Percentiles rank a stretch among this genome's conserved stretches.
phyloP scores from a whole-genome alignment of 2,888 invertebrate genomes.

The Phragmatobia fuliginosa region DNA sequence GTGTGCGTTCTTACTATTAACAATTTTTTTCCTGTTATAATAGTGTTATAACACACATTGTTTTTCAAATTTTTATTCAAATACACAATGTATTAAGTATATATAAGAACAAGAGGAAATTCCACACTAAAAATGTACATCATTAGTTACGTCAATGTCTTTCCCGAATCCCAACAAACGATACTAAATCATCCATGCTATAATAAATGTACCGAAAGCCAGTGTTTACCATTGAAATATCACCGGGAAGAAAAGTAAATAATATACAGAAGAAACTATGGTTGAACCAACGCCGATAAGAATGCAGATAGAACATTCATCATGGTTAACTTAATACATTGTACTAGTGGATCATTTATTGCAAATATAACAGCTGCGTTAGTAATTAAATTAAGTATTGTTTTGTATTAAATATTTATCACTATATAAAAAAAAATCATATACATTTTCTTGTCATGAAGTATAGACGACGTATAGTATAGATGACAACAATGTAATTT shows the following conservation, averaged over 20 bases:
- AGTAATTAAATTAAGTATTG: too few species aligned
- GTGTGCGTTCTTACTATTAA: too few species aligned
- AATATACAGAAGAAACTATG: conserved; percentile 21
- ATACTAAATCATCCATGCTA: conserved; percentile 53
- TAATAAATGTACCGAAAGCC: conserved; percentile 51
- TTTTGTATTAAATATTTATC: too few species aligned
- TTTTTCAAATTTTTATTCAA: too few species aligned
- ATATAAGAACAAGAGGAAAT: conserved; percentile 29
- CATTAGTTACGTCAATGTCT: conserved; percentile 51
- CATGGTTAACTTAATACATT: conserved; percentile 22
- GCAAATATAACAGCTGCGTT: neutral
- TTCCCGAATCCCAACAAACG: conserved; percentile 37
- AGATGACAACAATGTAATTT: neutral
- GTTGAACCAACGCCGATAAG: conserved; percentile 23
- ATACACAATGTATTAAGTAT: neutral
- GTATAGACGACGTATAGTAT: neutral
- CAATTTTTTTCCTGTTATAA: neutral
- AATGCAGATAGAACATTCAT: conserved; percentile 23
- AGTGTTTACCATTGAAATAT: conserved; percentile 39
- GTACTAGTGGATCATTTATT: conserved; percentile 14
- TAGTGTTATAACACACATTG: neutral
- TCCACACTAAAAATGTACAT: conserved; percentile 38
- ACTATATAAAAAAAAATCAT: too few species aligned
- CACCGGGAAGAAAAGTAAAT: conserved; percentile 35
- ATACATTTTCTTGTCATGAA: neutral